These are phyloP conservation scores for Pardosa pseudoannulata DNA, from an alignment of 2,888 invertebrate species.

Conservation along the genomic window DNA sequence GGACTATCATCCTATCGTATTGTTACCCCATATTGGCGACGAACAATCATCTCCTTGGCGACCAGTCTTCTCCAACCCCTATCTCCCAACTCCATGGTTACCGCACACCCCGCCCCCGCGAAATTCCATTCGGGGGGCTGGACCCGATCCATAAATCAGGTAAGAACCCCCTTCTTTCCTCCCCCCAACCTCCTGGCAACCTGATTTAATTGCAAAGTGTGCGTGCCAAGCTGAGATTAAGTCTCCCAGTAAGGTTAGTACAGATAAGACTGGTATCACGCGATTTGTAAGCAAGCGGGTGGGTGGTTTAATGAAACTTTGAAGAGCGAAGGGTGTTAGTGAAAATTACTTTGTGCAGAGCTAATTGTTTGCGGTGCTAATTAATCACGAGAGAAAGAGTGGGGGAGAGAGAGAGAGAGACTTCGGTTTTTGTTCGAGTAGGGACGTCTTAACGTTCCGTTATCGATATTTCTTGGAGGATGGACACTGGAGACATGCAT, in stretches of 20 bases:
- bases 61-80: not conserved
- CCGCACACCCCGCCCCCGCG: constrained; percentile 51
- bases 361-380: constrained; percentile 71
- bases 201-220: constrained; percentile 70
- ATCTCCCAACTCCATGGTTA: constrained; percentile 3
- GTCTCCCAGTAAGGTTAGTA: constrained; percentile 57
- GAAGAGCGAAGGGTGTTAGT: constrained; percentile 57
- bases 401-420: too few species aligned
- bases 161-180: constrained; percentile 13
- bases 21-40: not conserved
- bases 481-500: too few species aligned
- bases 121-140: constrained; percentile 58
- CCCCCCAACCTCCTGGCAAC: constrained; percentile 27
- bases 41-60: not conserved
- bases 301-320: constrained; percentile 61
- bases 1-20: too few species aligned
- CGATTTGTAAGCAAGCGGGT: constrained; percentile 33
- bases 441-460: not conserved
- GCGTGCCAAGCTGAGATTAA: constrained; percentile 48
- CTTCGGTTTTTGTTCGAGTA: not conserved
- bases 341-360: constrained; percentile 67
- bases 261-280: constrained; percentile 67
- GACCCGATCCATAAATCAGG: constrained; percentile 62
- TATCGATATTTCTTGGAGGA: not conserved
- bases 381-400: constrained; percentile 48